Conservation (phyloP, 2,797 vertebrate genomes). For the Distichodus sexfasciatus region DNA sequence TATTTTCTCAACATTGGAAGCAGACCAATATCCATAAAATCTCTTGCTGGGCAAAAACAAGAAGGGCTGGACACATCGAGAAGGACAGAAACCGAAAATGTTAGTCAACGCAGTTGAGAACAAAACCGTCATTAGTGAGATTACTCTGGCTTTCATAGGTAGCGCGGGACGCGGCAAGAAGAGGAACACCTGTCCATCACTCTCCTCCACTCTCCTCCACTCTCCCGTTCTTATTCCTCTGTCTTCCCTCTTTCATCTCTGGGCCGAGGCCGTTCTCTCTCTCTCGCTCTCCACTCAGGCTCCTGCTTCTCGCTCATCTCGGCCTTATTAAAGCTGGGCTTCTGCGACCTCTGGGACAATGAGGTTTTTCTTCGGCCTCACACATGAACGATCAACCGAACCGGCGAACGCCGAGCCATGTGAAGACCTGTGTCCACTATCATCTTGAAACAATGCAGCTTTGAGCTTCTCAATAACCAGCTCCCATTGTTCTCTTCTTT, state of each 20-base stretch:
- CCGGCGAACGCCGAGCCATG: neutral
- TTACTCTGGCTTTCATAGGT: neutral
- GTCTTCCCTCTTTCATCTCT: constrained; percentile 48
- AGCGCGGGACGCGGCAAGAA: neutral
- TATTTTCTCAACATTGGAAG: too few species aligned
- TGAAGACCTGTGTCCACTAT: neutral
- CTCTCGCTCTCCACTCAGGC: constrained; percentile 14
- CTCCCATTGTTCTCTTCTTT: neutral
- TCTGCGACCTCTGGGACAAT: constrained; percentile 46
- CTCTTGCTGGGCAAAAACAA: too few species aligned
- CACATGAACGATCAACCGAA: constrained; percentile 13
- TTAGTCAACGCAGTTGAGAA: too few species aligned
- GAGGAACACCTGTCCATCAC: constrained; percentile 36
- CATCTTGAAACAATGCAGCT: too few species aligned
- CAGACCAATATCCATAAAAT: too few species aligned
- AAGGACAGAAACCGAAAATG: too few species aligned
- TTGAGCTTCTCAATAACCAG: constrained; percentile 9
- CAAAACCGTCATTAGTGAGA: neutral
- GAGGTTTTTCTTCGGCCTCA: constrained; percentile 30
- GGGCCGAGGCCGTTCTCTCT: constrained; percentile 27
- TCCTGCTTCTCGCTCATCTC: constrained; percentile 28
- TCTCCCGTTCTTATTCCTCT: constrained; percentile 20
- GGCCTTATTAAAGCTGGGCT: constrained; percentile 44
- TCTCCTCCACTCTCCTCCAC: constrained; percentile 27
- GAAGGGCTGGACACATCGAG: too few species aligned